These are phyloP conservation scores for Dascyllus trimaculatus DNA, from an alignment of 2,113 vertebrate species.

Conservation along the genomic window DNA sequence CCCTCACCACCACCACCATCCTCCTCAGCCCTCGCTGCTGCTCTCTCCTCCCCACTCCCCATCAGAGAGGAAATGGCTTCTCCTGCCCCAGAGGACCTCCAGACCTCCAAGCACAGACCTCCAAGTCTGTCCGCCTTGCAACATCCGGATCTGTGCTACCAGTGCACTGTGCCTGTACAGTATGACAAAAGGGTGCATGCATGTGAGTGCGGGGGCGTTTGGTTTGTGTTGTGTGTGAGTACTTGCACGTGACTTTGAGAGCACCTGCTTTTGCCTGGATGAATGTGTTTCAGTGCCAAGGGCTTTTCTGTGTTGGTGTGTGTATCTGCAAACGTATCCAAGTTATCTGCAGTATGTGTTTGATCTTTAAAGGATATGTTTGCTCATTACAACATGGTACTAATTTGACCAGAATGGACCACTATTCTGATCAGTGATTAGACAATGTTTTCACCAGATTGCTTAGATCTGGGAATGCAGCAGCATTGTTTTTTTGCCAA, in stretches of 20 bases:
- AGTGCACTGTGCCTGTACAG: conserved; percentile 25
- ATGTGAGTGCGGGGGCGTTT: conserved; percentile 42
- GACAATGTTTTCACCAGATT: background rate
- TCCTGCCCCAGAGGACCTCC: conserved; percentile 71
- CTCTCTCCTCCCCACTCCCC: conserved; percentile 53
- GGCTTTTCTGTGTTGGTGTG: conserved; percentile 25
- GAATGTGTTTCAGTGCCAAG: conserved; percentile 25
- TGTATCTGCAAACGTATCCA: conserved; percentile 42
- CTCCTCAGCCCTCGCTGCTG: conserved; percentile 53
- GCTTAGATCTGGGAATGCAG: too few species aligned
- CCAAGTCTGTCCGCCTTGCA: conserved; percentile 61
- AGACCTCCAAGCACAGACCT: conserved; percentile 76
- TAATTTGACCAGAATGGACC: background rate
- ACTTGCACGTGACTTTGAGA: conserved; percentile 49
- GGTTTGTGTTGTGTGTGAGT: conserved; percentile 50
- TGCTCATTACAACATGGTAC: background rate
- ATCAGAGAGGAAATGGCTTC: conserved; percentile 74
- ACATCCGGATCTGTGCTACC: conserved; percentile 60
- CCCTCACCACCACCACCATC: conserved; percentile 62
- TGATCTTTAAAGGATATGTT: conserved; percentile 28
- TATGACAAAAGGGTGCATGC: conserved; percentile 39
- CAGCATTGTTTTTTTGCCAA: too few species aligned
- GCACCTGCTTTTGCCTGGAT: conserved; percentile 63
- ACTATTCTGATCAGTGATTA: background rate
- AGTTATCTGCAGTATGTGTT: conserved; percentile 45